Percentiles rank a stretch among this genome's conserved stretches.
phyloP scores from a whole-genome alignment of 2,113 vertebrate genomes.

The Oryzias melastigma region DNA sequence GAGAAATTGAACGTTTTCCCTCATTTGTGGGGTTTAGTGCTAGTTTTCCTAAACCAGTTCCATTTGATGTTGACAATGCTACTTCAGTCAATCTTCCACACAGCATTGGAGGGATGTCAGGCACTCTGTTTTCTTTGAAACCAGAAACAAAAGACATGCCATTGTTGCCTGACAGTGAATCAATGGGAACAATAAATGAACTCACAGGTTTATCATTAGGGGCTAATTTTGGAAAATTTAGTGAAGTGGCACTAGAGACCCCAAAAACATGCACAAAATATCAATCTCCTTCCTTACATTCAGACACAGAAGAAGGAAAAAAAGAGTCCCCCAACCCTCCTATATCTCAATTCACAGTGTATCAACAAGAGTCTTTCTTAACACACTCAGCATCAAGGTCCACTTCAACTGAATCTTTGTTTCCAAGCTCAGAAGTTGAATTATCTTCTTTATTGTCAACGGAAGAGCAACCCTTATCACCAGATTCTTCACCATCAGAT shows the following conservation, averaged over 20 bases:
- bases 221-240: constrained; percentile 44
- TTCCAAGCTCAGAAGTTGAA: constrained; percentile 37
- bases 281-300: not conserved
- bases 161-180: constrained; percentile 31
- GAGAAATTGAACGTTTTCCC: constrained; percentile 21
- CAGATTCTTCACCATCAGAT: constrained; percentile 18
- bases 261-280: not conserved
- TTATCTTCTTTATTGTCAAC: not conserved
- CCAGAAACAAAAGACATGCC: constrained; percentile 23
- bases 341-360: no score
- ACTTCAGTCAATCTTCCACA: constrained; percentile 4
- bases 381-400: constrained; percentile 2
- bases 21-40: constrained; percentile 40
- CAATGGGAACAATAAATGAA: constrained; percentile 16
- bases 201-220: constrained; percentile 33
- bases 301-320: no score
- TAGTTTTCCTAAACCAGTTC: constrained; percentile 16
- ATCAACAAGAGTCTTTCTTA: no score
- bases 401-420: constrained; percentile 41
- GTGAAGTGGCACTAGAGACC: not conserved
- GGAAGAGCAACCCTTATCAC: constrained; percentile 36
- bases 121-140: constrained; percentile 19
- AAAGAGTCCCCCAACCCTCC: no score
- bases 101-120: constrained; percentile 8
- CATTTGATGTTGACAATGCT: constrained; percentile 32